Base-by-base conservation (phyloP, 2,888 invertebrate species). In the Lasioglossum pauxillum region DNA sequence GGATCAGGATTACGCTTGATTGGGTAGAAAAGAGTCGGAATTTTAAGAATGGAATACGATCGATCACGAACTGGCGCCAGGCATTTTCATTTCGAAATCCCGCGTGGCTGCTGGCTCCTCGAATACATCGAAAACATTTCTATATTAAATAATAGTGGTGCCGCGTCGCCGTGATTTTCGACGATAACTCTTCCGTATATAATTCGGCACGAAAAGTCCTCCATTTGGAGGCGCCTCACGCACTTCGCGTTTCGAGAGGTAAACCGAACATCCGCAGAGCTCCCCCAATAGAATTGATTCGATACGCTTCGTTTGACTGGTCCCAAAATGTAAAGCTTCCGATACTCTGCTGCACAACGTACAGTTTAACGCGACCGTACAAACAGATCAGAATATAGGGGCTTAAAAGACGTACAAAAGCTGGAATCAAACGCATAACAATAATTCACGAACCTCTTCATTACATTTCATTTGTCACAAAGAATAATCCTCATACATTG, bases 21-120 rank as follows among this genome's bases (percentile, higher is more conserved):
- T 53, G 31, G 73, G 60, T 44, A 46, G 71, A 82, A 35, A 46
- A n/a, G 72, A 74, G 71, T 46, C 31, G 31, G 53, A 73, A 83
- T 83, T 86, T 80, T 72, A 76, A 75, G 69, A 7, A n/a, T 69
- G 64, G 75, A 53, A 75, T 79, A 84, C 67, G 27, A 90, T 89
- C 74, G 78, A 86, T 88, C 64, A 38, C 31, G 14, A 49, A 35
- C 14, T 27, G 53, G 41, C 67, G n/a, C n/a, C 27, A 67, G 74
- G 57, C 14, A 71, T 44, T 49, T 49, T 67, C 46, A 14, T 77
- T 82, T 71, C 8, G 31, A 41, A 77, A 67, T 60, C 41, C 67
- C 46, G 1, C 7, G 19, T n/a, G 44, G 78, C 38, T 31, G 44
- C 57, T n/a, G 60, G 7, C 27, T 16, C 27, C 31, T 67, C 12